Evolutionary conservation across 2,797 vertebrate species (phyloP), one percentile per base, ranked within the genome.

Genomic region (Xiphophorus birchmanni): DNA sequence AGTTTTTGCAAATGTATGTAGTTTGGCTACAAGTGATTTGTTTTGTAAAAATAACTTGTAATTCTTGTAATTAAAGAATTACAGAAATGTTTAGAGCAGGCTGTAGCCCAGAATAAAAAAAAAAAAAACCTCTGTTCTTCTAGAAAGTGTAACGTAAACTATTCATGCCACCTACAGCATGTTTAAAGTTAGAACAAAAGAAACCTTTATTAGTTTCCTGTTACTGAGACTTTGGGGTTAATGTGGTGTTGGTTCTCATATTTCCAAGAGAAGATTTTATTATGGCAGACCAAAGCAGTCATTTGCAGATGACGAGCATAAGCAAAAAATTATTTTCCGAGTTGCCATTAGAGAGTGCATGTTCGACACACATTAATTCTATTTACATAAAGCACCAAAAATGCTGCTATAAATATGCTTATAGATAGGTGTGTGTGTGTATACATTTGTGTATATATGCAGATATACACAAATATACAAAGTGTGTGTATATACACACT

Each of bases 251-350:
- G 2, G 2, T n/a, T 83, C 6, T 73, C 67, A 58, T 73, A 56
- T 87, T 79, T 74, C 23, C 23, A 29, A 15, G 58, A 63, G 23
- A 44, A 72, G 58, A 58, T 82, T 80, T 79, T 56, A 82, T 76
- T n/a, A 21, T 15, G 54, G 58, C 65, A 71, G 40, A 69, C 23
- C 32, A 5, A 76, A 60, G 47, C 47, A 48, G 47, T 48, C 47
- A 48, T 15, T 4, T 5, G 47, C 18, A 52, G 32, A 76, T 47
- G 42, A 73, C 60, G 47, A 3, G 6, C 44, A 35, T 65, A 47
- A 73, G 42, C 42, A 47, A 72, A 47, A 26, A 4, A 15, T 17
- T 81, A 45, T 54, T 73, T 63, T 37, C 54, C 32, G 56, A 75
- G 42, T 0, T 65, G 26, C 21, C 15, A 45, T 45, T 13, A 23